Percentiles rank a stretch among this genome's conserved stretches.
These are phyloP conservation scores for Pseudorhombus dupliciocellatus DNA, from an alignment of 2,113 vertebrate species.

Conservation along the genomic window DNA sequence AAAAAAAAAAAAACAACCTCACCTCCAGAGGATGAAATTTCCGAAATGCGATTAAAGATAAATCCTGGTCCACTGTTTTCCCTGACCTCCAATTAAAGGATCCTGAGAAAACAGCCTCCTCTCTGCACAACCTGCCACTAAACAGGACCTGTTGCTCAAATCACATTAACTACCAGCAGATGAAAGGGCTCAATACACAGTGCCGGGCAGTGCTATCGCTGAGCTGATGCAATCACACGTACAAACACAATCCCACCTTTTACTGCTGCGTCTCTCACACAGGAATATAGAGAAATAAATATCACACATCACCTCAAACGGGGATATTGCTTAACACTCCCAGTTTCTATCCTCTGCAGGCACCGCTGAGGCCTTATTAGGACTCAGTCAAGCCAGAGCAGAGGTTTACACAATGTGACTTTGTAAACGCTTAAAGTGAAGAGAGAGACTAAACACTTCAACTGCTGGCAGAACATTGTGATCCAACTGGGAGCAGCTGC, in stretches of 20 bases:
- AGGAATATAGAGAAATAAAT: constrained; percentile 39
- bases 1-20: constrained; percentile 4
- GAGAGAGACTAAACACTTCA: constrained; percentile 54
- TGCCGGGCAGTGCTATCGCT: constrained; percentile 5
- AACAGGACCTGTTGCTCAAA: constrained; percentile 63
- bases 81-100: constrained; percentile 44
- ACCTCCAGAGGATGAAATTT: constrained; percentile 36
- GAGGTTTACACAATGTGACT: constrained; percentile 55
- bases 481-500: constrained; percentile 67
- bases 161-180: constrained; percentile 53
- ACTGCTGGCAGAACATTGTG: constrained; percentile 46
- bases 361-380: constrained; percentile 47
- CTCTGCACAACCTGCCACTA: constrained; percentile 20
- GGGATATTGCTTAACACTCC: not conserved
- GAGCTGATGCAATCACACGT: constrained; percentile 56
- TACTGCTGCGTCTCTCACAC: not conserved
- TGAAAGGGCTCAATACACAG: constrained; percentile 44
- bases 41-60: constrained; percentile 48
- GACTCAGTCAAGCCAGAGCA: constrained; percentile 17
- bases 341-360: not conserved
- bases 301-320: not conserved
- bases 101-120: constrained; percentile 16
- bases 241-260: constrained; percentile 38
- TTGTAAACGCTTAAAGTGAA: constrained; percentile 35
- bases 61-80: constrained; percentile 24